Evolutionary conservation across 2,888 invertebrate genomes (phyloP).

Genomic region (Diarsia brunnea): DNA sequence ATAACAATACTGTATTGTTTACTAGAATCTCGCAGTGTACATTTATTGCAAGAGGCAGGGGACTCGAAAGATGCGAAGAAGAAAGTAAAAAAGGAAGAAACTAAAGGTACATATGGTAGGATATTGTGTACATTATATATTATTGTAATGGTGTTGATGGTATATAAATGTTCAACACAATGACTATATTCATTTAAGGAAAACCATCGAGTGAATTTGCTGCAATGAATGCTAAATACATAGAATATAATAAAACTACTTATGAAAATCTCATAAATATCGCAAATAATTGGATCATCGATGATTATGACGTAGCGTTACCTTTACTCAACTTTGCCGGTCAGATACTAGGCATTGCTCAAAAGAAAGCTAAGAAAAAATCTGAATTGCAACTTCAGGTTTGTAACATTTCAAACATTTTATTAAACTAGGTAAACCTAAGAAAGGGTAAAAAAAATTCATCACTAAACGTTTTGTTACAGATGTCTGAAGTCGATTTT

Average conservation of each 20-base stretch:
- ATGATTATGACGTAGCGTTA: conserved; percentile 79
- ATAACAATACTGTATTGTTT: conserved; percentile 12
- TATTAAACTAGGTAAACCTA: not conserved
- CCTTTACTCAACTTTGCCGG: conserved; percentile 82
- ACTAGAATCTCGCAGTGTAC: conserved; percentile 73
- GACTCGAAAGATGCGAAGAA: conserved; percentile 83
- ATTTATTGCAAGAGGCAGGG: conserved; percentile 67
- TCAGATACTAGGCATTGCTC: conserved; percentile 76
- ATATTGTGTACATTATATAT: not conserved
- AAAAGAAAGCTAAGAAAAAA: conserved; percentile 84
- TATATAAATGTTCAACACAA: not conserved
- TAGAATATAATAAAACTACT: conserved; percentile 82
- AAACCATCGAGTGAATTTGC: conserved; percentile 80
- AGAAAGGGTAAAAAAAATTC: not conserved
- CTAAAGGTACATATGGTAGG: conserved; percentile 70
- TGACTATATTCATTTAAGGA: conserved; percentile 66
- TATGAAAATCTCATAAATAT: conserved; percentile 82
- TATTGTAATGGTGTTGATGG: not conserved
- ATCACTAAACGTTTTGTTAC: conserved; percentile 48
- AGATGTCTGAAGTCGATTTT: conserved; percentile 77
- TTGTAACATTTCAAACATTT: not conserved
- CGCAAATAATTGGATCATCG: conserved; percentile 85
- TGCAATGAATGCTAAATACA: conserved; percentile 81
- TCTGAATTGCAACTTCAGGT: conserved; percentile 83
- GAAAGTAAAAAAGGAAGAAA: conserved; percentile 83